Evolutionary conservation across 2,888 invertebrate genomes (phyloP).

Genomic region (Dicyrtomina minuta): DNA sequence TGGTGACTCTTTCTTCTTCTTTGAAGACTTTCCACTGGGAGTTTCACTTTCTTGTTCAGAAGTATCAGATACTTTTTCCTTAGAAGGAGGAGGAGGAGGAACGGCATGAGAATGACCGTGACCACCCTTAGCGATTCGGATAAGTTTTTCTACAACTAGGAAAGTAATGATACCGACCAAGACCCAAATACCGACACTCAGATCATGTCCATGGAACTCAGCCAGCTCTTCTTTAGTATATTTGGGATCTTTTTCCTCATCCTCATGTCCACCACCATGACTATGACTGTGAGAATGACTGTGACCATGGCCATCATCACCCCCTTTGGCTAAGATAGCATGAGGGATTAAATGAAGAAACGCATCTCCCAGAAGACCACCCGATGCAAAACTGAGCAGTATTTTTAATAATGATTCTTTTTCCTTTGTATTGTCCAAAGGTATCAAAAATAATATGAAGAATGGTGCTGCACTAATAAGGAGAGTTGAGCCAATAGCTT

Average conservation of each 20-base stretch:
- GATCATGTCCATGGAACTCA: constrained; percentile 68
- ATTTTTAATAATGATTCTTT: constrained; percentile 86
- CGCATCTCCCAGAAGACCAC: constrained; percentile 95
- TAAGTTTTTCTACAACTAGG: constrained; percentile 87
- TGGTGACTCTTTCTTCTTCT: constrained; percentile 21
- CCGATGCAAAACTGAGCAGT: constrained; percentile 88
- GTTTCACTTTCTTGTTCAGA: constrained; percentile 21
- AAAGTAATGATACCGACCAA: constrained; percentile 90
- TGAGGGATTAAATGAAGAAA: constrained; percentile 98
- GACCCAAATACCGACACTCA: constrained; percentile 92
- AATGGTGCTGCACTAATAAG: constrained; percentile 95
- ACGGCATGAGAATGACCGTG: constrained; percentile 71
- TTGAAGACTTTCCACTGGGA: not conserved
- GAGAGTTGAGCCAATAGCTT: constrained; percentile 85
- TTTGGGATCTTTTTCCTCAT: constrained; percentile 29
- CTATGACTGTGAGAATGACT: constrained; percentile 59
- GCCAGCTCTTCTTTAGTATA: constrained; percentile 54
- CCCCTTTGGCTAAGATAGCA: constrained; percentile 66
- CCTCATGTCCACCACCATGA: constrained; percentile 54
- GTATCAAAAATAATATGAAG: constrained; percentile 87
- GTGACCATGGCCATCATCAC: constrained; percentile 52
- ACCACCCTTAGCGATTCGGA: constrained; percentile 81
- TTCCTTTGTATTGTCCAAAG: constrained; percentile 80
- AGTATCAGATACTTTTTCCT: constrained; percentile 40
- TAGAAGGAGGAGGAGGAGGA: constrained; percentile 14